Percentiles rank a stretch among this genome's conserved stretches.
These are phyloP conservation scores for Eumerus sabulonum DNA, from an alignment of 2,888 invertebrate genomes.

Conservation along the genomic window DNA sequence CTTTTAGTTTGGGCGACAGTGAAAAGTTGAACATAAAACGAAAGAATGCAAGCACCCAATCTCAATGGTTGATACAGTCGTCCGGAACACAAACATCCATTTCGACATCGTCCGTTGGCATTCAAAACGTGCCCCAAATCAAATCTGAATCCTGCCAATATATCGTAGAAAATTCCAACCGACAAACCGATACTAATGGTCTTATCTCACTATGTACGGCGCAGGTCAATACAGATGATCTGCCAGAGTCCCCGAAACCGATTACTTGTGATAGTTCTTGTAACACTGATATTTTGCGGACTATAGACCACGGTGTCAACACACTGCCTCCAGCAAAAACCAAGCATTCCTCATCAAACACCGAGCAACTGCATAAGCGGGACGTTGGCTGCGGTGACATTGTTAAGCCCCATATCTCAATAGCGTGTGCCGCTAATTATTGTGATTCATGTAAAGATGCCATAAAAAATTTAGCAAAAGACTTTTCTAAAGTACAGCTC, in stretches of 20 bases:
- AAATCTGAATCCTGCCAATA: slow-evolving; percentile 73
- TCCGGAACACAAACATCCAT: slow-evolving; percentile 74
- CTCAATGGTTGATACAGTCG: slow-evolving; percentile 69
- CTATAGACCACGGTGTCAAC: slow-evolving; percentile 71
- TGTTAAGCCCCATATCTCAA: slow-evolving; percentile 79
- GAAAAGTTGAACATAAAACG: slow-evolving; percentile 79
- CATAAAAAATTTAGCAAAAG: slow-evolving; percentile 80
- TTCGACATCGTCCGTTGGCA: slow-evolving; percentile 70
- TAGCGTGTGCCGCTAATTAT: slow-evolving; percentile 80
- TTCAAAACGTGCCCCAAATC: slow-evolving; percentile 72
- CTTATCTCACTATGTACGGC: slow-evolving; percentile 73
- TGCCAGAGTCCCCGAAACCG: slow-evolving; percentile 69
- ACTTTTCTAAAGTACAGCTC: slow-evolving; percentile 74
- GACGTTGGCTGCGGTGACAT: slow-evolving; percentile 81
- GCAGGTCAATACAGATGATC: slow-evolving; percentile 73
- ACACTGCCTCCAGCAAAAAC: slow-evolving; percentile 70
- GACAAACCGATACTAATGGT: slow-evolving; percentile 79
- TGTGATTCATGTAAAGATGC: slow-evolving; percentile 83
- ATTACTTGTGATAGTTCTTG: slow-evolving; percentile 69
- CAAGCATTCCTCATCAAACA: slow-evolving; percentile 75
- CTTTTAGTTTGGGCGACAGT: slow-evolving; percentile 82
- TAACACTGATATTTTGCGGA: slow-evolving; percentile 72
- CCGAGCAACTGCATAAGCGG: slow-evolving; percentile 77
- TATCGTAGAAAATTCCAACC: slow-evolving; percentile 70
- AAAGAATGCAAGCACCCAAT: slow-evolving; percentile 75